These are phyloP conservation scores for Nothobranchius kuhntae DNA, from an alignment of 2,113 vertebrate genomes.

Conservation along the genomic window DNA sequence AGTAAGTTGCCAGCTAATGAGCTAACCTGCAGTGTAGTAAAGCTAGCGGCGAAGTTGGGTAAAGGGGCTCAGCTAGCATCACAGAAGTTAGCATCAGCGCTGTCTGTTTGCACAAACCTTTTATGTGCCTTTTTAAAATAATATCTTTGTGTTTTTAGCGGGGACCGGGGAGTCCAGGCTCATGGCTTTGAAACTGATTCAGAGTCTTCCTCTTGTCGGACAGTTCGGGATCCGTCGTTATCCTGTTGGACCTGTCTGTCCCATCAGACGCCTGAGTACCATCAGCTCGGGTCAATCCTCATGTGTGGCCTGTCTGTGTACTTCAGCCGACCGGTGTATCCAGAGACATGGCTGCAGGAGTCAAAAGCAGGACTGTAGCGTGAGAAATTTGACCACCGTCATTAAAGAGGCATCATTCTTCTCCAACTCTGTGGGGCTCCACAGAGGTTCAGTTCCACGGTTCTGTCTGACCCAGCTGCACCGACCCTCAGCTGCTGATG, in stretches of 20 bases:
- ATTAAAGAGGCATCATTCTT: slow-evolving; percentile 61
- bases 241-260: not conserved
- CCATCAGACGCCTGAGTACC: slow-evolving; percentile 9
- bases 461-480: slow-evolving; percentile 57
- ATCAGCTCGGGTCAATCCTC: not conserved
- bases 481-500: slow-evolving; percentile 58
- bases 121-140: fast-evolving
- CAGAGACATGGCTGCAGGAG: slow-evolving; percentile 24
- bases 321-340: slow-evolving; percentile 26
- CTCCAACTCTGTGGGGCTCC: slow-evolving; percentile 62
- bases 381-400: slow-evolving; percentile 65
- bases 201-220: slow-evolving; percentile 43
- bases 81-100: not conserved
- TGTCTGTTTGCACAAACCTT: fast-evolving
- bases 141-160: not conserved
- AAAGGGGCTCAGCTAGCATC: too few relatives aligned
- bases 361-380: slow-evolving; percentile 27
- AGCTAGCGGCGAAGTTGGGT: not conserved
- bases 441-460: slow-evolving; percentile 36
- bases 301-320: slow-evolving; percentile 35
- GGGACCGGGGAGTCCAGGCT: slow-evolving; percentile 10
- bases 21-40: slow-evolving; percentile 42
- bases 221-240: slow-evolving; percentile 19
- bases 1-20: not conserved
- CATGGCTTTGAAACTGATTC: slow-evolving; percentile 72